Evolutionary conservation across 1,140 invertebrate species (phyloP), one percentile per base, ranked within the genome.

Genomic region (Drosophila santomea): DNA sequence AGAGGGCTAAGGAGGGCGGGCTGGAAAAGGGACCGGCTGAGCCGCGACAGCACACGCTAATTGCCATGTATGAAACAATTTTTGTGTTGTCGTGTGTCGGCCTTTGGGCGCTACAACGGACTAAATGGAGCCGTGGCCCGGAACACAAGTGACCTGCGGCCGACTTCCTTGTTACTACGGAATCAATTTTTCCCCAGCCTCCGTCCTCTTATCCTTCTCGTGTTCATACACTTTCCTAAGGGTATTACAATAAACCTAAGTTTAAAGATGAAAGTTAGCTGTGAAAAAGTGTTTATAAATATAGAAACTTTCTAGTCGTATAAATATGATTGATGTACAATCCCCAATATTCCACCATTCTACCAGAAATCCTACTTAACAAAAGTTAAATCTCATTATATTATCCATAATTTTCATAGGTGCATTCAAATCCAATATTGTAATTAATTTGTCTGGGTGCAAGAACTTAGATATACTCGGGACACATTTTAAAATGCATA

Each of bases 21-120:
- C 32, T 32, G 32, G 32, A 20, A 25, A 11, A 28, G 25, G n/a
- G 11, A 25, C 59, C 10, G 48, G 45, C 60, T 68, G 61, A 68
- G 51, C 60, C 60, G 60, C 47, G 71, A 67, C 77, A 75, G 50
- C 64, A 41, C 72, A 73, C 59, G 66, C 75, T 88, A 88, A 88
- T 88, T 88, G 84, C 84, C 79, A 67, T 83, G 75, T 71, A 77
- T 68, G 83, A 68, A 45, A 52, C 35, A 62, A 73, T 89, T 79
- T 79, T 76, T 78, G 48, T 58, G 55, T 57, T 80, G 38, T 41
- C 60, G 68, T 38, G 56, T 48, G 67, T 58, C 63, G 55, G 41
- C 62, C 75, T 67, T 60, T 78, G 43, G 74, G 74, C 74, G 39
- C 57, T 77, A 75, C 73, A 75, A 54, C 55, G 52, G 43, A 62